Evolutionary conservation across 35 echinoderm and acorn worm species (phyloP).

Genomic region (Eucidaris tribuloides): DNA sequence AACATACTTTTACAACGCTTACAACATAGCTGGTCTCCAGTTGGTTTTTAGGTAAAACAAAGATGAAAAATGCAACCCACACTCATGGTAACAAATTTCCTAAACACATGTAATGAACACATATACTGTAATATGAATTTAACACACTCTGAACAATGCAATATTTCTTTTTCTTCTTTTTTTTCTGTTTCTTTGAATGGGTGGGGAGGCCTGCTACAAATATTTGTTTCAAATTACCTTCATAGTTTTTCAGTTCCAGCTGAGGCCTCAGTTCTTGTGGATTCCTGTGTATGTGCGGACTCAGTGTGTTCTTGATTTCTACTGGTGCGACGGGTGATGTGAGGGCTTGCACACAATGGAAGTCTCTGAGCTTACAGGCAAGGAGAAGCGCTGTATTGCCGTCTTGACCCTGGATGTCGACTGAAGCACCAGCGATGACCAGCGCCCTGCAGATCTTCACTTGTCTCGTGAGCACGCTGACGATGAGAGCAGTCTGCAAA

Average conservation of each 20-base stretch:
- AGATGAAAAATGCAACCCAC: no score
- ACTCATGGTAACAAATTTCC: no score
- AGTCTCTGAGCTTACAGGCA: conserved; percentile 42
- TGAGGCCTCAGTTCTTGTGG: conserved; percentile 47
- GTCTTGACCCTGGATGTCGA: conserved; percentile 52
- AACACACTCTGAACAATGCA: background rate
- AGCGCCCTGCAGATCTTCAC: conserved; percentile 53
- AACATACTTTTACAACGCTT: no score
- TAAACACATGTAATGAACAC: no score
- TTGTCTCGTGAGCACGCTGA: conserved; percentile 66
- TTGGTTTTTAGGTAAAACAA: no score
- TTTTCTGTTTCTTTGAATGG: background rate
- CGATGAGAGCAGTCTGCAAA: conserved; percentile 67
- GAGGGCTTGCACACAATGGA: conserved; percentile 53
- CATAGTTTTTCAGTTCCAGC: conserved; percentile 82
- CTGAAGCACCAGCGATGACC: conserved; percentile 43
- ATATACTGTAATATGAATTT: no score
- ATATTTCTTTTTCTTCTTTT: background rate
- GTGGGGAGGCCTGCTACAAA: background rate
- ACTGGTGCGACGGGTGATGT: conserved; percentile 19
- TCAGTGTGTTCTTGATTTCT: conserved; percentile 36
- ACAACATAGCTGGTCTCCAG: no score
- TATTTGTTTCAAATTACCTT: conserved; percentile 50
- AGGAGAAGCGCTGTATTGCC: conserved; percentile 81
- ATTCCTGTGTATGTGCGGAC: background rate